Percentiles rank a stretch among this genome's conserved stretches.
Conservation (phyloP, 1,140 invertebrate genomes). For the Dendroctonus ponderosae region DNA sequence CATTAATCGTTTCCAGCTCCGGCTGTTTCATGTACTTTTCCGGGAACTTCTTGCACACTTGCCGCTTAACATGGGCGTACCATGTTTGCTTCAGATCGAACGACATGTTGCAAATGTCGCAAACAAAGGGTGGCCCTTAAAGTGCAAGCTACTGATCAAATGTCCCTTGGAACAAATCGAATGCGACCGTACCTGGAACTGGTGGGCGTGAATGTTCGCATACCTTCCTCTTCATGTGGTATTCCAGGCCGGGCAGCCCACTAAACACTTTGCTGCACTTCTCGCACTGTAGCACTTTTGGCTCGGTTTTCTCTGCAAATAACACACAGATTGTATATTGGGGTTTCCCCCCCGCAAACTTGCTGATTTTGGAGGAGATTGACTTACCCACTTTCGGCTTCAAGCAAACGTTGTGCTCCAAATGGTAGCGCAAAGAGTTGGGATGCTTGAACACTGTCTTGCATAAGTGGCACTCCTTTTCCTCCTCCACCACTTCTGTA, state of each 20-base stretch:
- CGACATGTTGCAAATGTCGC: conserved; percentile 14
- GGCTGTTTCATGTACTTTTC: conserved; percentile 16
- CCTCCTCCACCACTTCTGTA: not conserved
- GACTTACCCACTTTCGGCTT: conserved; percentile 17
- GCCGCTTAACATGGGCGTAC: conserved; percentile 24
- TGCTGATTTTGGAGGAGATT: too few relatives aligned
- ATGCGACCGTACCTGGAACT: too few relatives aligned
- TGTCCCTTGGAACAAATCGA: too few relatives aligned
- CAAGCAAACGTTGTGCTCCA: conserved; percentile 15
- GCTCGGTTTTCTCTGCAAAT: not conserved
- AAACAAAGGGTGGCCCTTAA: conserved; percentile 14
- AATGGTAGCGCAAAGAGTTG: conserved; percentile 17
- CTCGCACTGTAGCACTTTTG: conserved; percentile 12
- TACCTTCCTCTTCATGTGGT: conserved; percentile 20
- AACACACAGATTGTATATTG: not conserved
- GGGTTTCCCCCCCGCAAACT: too few relatives aligned
- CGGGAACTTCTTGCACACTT: conserved; percentile 20
- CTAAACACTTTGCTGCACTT: conserved; percentile 15
- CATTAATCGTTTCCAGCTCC: not conserved
- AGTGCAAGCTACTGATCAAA: not conserved
- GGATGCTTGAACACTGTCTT: conserved; percentile 12
- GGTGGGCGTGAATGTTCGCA: conserved; percentile 8
- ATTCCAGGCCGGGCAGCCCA: not conserved
- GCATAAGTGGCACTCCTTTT: conserved; percentile 11
- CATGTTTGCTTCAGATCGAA: conserved; percentile 24